Evolutionary conservation across 2,797 vertebrate genomes (phyloP).

Genomic region (Amblyopsis hoosieri): DNA sequence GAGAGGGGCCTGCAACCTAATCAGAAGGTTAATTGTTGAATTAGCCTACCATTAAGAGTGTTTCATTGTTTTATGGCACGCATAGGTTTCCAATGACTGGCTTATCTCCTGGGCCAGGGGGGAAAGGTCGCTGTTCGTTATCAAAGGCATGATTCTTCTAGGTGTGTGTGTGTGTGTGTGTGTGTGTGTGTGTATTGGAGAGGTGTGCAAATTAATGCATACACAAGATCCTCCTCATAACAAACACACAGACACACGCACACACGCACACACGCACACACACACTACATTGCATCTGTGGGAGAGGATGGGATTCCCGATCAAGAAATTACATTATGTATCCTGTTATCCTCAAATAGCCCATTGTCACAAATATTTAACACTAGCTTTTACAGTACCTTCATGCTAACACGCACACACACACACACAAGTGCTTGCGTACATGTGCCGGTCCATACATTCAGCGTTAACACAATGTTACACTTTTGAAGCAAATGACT

Average conservation of each 20-base stretch:
- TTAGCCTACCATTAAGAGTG: constrained; percentile 71
- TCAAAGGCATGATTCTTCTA: constrained; percentile 31
- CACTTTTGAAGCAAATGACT: constrained; percentile 55
- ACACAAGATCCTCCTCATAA: not conserved
- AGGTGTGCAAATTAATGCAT: constrained; percentile 10
- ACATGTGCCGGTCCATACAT: constrained; percentile 42
- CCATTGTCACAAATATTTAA: not conserved
- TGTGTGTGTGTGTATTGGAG: constrained; percentile 19
- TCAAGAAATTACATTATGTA: too few relatives aligned
- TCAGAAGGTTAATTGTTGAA: constrained; percentile 74
- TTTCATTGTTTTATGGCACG: constrained; percentile 74
- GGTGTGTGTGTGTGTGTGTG: constrained; percentile 32
- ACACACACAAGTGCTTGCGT: constrained; percentile 18
- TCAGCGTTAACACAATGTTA: constrained; percentile 48
- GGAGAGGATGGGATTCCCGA: too few relatives aligned
- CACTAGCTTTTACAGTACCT: constrained; percentile 4
- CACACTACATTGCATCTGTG: not conserved
- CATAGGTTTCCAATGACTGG: constrained; percentile 7
- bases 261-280: not conserved
- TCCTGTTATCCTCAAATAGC: not conserved
- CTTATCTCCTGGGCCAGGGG: constrained; percentile 40
- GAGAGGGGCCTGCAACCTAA: constrained; percentile 59
- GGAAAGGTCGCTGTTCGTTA: constrained; percentile 56
- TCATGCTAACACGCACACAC: constrained; percentile 7
- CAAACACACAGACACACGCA: not conserved